A percentile compares a stretch with the other conserved stretches of the same genome.
Evolutionary conservation across 2,113 vertebrate genomes (phyloP).

Genomic region (Crotalus horridus): DNA sequence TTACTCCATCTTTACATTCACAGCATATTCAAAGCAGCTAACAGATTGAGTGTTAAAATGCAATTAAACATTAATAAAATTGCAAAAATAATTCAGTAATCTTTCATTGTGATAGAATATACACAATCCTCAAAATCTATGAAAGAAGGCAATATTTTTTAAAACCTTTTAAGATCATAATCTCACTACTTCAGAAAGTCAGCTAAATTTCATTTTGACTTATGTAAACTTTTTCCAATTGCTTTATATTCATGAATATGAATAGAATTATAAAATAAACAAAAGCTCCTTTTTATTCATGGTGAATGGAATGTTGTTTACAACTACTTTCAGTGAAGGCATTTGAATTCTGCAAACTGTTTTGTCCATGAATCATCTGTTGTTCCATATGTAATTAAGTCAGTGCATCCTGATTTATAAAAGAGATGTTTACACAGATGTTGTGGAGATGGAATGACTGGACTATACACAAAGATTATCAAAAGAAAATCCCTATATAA

Average conservation of each 20-base stretch:
- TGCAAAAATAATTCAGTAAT: neutral
- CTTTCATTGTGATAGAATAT: neutral
- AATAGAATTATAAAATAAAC: conserved; percentile 17
- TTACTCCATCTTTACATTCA: neutral
- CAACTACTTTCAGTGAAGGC: conserved; percentile 16
- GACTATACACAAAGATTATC: neutral
- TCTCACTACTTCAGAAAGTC: neutral
- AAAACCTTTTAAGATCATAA: neutral
- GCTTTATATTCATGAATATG: neutral
- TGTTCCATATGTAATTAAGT: conserved; percentile 42
- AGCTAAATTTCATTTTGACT: neutral
- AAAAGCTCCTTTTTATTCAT: conserved; percentile 17
- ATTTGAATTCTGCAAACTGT: conserved; percentile 31
- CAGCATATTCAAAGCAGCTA: neutral
- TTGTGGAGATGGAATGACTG: neutral
- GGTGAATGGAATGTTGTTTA: conserved; percentile 28
- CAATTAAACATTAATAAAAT: neutral
- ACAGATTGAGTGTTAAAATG: neutral
- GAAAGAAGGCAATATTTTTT: neutral
- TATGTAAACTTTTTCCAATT: neutral
- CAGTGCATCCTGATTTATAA: conserved; percentile 23
- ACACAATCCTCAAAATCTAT: neutral
- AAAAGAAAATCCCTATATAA: neutral
- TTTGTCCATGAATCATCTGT: conserved; percentile 35
- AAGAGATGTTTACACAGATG: conserved; percentile 16